phyloP scores from a whole-genome alignment of 2,888 invertebrate species.

The Diaprepes abbreviatus region DNA sequence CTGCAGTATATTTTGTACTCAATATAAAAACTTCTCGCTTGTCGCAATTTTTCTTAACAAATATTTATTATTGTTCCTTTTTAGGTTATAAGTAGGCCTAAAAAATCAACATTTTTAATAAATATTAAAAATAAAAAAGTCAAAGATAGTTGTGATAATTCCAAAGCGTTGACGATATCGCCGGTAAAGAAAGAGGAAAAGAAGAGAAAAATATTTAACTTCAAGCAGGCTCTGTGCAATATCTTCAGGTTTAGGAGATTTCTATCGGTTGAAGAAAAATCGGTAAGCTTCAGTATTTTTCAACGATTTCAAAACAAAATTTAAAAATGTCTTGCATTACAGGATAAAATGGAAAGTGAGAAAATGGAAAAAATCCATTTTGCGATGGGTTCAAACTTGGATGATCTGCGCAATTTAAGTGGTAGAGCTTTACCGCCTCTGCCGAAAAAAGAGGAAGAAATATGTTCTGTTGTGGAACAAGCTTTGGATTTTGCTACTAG shows the following conservation, averaged over 20 bases:
- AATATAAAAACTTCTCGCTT: slow-evolving; percentile 20
- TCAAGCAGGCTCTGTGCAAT: slow-evolving; percentile 89
- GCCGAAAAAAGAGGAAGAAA: slow-evolving; percentile 64
- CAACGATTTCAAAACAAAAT: too few relatives aligned
- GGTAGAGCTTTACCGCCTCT: slow-evolving; percentile 78
- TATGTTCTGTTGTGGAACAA: slow-evolving; percentile 61
- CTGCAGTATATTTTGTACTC: slow-evolving; percentile 15
- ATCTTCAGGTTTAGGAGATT: slow-evolving; percentile 79
- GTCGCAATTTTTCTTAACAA: slow-evolving; percentile 27
- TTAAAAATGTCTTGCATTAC: not conserved
- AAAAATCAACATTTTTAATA: slow-evolving; percentile 73
- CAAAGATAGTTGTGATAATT: slow-evolving; percentile 65
- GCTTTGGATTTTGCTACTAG: slow-evolving; percentile 89
- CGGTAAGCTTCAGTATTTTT: slow-evolving; percentile 23
- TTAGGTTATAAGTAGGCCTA: slow-evolving; percentile 52
- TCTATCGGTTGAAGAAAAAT: slow-evolving; percentile 67
- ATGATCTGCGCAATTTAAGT: slow-evolving; percentile 71
- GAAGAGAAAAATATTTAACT: slow-evolving; percentile 76
- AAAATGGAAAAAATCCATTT: slow-evolving; percentile 31
- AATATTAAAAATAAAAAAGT: slow-evolving; percentile 75
- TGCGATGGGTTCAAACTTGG: slow-evolving; percentile 48
- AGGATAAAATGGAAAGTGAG: slow-evolving; percentile 44
- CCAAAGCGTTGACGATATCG: slow-evolving; percentile 51
- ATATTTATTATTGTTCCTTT: slow-evolving; percentile 30
- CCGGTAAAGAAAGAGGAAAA: slow-evolving; percentile 65